A percentile compares a stretch with the other conserved stretches of the same genome.
Conservation (phyloP, 1,140 invertebrate species). For the Drosophila seguyi region DNA sequence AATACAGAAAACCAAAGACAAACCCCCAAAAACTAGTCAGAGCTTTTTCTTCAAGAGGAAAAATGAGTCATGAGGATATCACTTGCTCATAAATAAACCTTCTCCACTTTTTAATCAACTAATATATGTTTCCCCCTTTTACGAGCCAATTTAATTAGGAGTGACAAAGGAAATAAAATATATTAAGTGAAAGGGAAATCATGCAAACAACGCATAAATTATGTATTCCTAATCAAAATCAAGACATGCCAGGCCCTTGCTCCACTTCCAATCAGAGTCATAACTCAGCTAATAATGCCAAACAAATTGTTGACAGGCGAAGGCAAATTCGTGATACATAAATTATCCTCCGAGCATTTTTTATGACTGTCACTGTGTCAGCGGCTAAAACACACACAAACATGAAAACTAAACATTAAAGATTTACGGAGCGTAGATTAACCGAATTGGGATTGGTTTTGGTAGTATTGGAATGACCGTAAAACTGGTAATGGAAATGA, state of each 20-base stretch:
- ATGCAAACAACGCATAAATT: constrained; percentile 68
- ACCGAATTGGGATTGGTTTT: constrained; percentile 26
- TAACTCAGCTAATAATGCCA: constrained; percentile 54
- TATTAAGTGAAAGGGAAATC: constrained; percentile 54
- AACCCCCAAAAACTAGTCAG: constrained; percentile 19
- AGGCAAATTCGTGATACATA: constrained; percentile 57
- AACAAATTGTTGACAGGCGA: constrained; percentile 57
- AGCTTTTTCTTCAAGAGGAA: neutral
- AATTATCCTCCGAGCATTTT: constrained; percentile 59
- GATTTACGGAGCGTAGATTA: constrained; percentile 56
- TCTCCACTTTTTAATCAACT: constrained; percentile 31
- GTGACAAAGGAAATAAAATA: constrained; percentile 14
- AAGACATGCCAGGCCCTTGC: constrained; percentile 26
- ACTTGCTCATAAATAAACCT: neutral
- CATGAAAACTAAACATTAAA: constrained; percentile 62
- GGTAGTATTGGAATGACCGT: constrained; percentile 17
- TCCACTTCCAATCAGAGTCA: constrained; percentile 38
- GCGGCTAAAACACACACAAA: constrained; percentile 33
- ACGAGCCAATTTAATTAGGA: constrained; percentile 16
- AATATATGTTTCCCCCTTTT: constrained; percentile 7
- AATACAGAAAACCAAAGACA: constrained; percentile 3
- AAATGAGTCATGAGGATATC: neutral
- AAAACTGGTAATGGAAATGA: constrained; percentile 33
- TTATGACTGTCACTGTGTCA: constrained; percentile 69
- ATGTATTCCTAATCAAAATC: constrained; percentile 74